Conservation (phyloP, 2,113 vertebrate genomes). For the Tautogolabrus adspersus region DNA sequence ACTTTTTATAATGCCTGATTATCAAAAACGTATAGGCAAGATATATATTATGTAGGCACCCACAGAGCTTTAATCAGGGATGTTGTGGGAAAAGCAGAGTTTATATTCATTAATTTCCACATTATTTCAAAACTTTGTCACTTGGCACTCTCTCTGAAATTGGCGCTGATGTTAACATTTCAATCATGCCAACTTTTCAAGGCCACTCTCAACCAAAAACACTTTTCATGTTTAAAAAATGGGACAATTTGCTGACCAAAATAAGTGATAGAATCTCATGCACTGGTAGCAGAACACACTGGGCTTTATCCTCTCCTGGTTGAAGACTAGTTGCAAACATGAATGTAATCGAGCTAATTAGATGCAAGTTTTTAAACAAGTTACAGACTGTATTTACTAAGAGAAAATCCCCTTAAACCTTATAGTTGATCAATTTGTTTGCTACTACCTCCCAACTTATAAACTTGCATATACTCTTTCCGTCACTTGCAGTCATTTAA, state of each 20-base stretch:
- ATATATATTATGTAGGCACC: not conserved
- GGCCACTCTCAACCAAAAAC: not conserved
- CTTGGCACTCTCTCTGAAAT: not conserved
- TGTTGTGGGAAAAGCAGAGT: too few species aligned
- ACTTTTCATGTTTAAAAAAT: not conserved
- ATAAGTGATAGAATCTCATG: not conserved
- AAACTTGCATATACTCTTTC: constrained; percentile 30
- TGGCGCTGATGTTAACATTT: not conserved
- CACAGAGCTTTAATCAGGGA: not conserved
- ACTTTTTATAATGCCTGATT: not conserved
- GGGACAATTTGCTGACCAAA: constrained; percentile 8
- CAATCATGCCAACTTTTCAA: not conserved
- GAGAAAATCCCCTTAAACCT: constrained; percentile 33
- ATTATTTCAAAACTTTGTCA: too few species aligned
- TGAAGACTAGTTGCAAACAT: constrained; percentile 31
- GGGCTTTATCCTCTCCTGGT: not conserved
- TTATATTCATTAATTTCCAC: too few species aligned
- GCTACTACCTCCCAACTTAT: constrained; percentile 8
- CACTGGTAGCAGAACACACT: not conserved
- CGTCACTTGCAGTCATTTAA: constrained; percentile 16
- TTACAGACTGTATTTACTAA: constrained; percentile 21
- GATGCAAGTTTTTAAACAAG: constrained; percentile 19
- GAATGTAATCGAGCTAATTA: constrained; percentile 65
- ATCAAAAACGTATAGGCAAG: not conserved
- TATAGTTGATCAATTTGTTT: constrained; percentile 35